A percentile compares a stretch with the other conserved stretches of the same genome.
phyloP scores from a whole-genome alignment of 2,888 invertebrate species.

The Ceriagrion tenellum region DNA sequence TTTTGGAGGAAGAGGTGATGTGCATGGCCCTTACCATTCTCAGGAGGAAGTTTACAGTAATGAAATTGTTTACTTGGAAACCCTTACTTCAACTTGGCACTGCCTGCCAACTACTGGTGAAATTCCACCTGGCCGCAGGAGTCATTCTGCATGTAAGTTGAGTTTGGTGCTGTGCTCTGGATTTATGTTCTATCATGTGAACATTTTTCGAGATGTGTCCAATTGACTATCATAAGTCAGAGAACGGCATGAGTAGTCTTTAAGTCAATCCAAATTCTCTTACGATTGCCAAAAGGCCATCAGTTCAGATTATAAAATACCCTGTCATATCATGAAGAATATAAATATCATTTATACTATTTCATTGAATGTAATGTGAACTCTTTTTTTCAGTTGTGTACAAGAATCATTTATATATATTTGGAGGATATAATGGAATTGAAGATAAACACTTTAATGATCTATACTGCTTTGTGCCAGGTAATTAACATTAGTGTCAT shows the following conservation, averaged over 20 bases:
- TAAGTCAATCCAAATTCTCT: too few relatives aligned
- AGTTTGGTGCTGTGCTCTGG: background rate
- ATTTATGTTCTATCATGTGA: too few relatives aligned
- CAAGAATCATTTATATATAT: slow-evolving; percentile 89
- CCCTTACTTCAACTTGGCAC: slow-evolving; percentile 85
- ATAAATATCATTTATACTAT: too few relatives aligned
- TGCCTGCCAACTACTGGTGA: slow-evolving; percentile 82
- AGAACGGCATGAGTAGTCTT: too few relatives aligned
- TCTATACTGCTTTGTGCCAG: slow-evolving; percentile 85
- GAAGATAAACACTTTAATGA: slow-evolving; percentile 90
- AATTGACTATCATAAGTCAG: too few relatives aligned
- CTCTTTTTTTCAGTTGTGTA: slow-evolving; percentile 84
- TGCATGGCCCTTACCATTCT: slow-evolving; percentile 83
- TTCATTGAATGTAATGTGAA: background rate
- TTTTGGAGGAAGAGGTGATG: slow-evolving; percentile 93
- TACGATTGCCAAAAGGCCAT: too few relatives aligned
- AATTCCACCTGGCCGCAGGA: slow-evolving; percentile 88
- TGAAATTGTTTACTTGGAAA: slow-evolving; percentile 87
- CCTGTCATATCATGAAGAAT: too few relatives aligned
- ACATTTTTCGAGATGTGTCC: too few relatives aligned
- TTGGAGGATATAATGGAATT: slow-evolving; percentile 93
- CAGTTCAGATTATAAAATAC: too few relatives aligned
- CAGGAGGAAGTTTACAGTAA: slow-evolving; percentile 89
- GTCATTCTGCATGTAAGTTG: slow-evolving; percentile 93
- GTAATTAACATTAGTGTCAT: slow-evolving; percentile 70